Conservation (phyloP, 2,797 vertebrate species). For the Danio jaintianensis region DNA sequence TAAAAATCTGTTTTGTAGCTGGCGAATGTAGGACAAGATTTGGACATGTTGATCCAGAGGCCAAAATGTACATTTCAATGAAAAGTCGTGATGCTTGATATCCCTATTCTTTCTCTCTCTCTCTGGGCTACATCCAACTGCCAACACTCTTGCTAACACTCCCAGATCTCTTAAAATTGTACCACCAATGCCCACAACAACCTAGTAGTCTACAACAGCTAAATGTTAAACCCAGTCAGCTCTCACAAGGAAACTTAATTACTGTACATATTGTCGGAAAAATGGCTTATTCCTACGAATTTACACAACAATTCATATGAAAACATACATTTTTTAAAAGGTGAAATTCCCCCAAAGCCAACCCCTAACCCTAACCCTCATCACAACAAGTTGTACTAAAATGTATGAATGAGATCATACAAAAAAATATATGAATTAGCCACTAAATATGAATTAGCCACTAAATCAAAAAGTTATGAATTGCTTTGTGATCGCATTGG, state of each 20-base stretch:
- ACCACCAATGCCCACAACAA: background rate
- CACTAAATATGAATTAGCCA: background rate
- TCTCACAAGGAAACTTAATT: no score
- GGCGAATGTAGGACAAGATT: constrained; percentile 50
- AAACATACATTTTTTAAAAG: no score
- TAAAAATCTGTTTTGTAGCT: constrained; percentile 41
- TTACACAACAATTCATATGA: no score
- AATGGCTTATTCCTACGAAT: no score
- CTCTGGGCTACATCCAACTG: constrained; percentile 33
- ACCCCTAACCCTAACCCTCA: no score
- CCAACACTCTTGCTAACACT: constrained; percentile 1
- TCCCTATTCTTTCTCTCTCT: no score
- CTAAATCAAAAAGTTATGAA: no score
- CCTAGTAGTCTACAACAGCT: background rate
- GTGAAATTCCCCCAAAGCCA: no score
- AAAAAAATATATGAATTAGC: background rate
- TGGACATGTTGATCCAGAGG: constrained; percentile 52
- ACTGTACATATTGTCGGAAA: no score
- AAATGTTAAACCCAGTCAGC: background rate
- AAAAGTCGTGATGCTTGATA: constrained; percentile 37
- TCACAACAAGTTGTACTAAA: no score
- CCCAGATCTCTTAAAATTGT: background rate
- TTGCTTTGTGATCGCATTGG: no score
- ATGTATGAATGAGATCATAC: background rate
- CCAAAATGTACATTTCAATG: constrained; percentile 35